phyloP scores from a whole-genome alignment of 2,113 vertebrate species.

The Symphodus melops region DNA sequence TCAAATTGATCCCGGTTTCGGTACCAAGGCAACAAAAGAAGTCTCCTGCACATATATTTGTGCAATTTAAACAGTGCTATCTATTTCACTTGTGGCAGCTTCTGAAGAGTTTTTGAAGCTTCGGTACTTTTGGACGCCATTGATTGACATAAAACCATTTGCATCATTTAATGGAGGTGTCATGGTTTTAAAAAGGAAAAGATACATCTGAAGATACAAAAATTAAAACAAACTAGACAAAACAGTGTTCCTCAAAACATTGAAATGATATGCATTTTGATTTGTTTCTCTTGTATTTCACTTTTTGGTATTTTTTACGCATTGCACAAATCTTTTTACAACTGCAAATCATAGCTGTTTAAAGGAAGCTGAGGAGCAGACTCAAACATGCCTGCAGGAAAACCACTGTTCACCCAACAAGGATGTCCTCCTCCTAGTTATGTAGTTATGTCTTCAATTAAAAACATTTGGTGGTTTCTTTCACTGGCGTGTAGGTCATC shows the following conservation, averaged over 20 bases:
- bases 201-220: not conserved
- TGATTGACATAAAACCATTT: too few species aligned
- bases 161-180: too few species aligned
- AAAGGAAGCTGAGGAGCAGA: constrained; percentile 4
- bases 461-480: constrained; percentile 45
- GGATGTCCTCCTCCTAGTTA: constrained; percentile 26
- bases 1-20: too few species aligned
- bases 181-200: too few species aligned
- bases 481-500: constrained; percentile 12
- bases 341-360: constrained; percentile 4
- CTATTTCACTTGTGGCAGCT: too few species aligned
- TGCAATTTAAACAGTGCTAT: too few species aligned
- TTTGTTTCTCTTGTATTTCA: not conserved
- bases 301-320: not conserved
- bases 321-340: not conserved
- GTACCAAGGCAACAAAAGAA: too few species aligned
- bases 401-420: constrained; percentile 14
- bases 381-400: constrained; percentile 16
- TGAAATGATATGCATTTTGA: constrained; percentile 1
- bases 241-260: not conserved
- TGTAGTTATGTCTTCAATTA: constrained; percentile 30
- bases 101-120: too few species aligned
- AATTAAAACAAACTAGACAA: constrained; percentile 21
- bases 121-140: too few species aligned
- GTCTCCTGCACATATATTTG: too few species aligned